Base-by-base conservation (phyloP, 92 coral and sea anemone genomes). In the Montipora capitata region DNA sequence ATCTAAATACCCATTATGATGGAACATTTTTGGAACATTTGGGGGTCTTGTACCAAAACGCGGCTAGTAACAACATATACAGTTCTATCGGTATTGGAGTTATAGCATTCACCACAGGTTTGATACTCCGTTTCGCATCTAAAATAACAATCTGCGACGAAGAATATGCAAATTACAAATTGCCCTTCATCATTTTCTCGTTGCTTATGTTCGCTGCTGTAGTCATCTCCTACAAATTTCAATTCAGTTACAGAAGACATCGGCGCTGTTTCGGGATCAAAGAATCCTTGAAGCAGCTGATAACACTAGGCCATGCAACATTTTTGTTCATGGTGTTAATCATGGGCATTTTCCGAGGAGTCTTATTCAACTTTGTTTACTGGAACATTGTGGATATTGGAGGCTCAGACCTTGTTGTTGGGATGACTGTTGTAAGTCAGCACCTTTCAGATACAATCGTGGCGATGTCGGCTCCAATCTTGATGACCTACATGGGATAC, bases 291-390 rank as follows among this genome's bases (percentile, higher is more conserved):
- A 18, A 74, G 73, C 49, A 66, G 87, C 89, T 94, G 84, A 87
- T 89, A 56, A 80, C 69, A 70, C 70, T 12, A 11, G 70, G 62
- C 65, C 90, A 90, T 72, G 18, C 72, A 78, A 91, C 89, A 4
- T 98, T 94, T 61, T 79, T 85, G 51, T 83, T 88, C 48, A 72
- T 95, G 13, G 94, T 94, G 6, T 38, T 88, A 2, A 75, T 94
- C 40, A 96, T 94, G 98, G 96, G 94, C 6, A 88, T 85, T 3
- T 84, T 93, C 77, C 94, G 98, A 57, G 96, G 99, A n/a, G 95
- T 94, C 42, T 16, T 94, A 41, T 89, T 80, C 72, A 96, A 98
- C 69, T 95, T 95, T 69, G 94, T 95, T 17, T 95, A 88, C 76
- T 95, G 98, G 98, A 95, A 95, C 68, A 63, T 93, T 38, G 87